phyloP scores from a whole-genome alignment of 2,113 vertebrate genomes.

The Sinosuthora webbiana region DNA sequence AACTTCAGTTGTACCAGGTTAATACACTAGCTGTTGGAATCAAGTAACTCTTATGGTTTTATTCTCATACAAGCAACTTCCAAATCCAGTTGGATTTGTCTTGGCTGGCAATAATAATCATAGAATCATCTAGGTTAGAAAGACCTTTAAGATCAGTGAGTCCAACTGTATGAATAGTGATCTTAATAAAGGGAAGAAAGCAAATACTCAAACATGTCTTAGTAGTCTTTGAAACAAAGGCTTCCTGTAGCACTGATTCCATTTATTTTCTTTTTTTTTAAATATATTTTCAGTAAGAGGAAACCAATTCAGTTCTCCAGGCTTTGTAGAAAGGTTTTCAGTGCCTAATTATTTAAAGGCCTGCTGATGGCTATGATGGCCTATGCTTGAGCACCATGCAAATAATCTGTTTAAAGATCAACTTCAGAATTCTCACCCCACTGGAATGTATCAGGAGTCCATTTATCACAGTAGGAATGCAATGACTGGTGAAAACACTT shows the following conservation, averaged over 20 bases:
- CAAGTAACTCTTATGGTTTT: neutral
- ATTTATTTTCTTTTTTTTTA: fast-evolving
- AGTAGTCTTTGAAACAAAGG: neutral
- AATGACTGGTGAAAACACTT: neutral
- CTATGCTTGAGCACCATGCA: neutral
- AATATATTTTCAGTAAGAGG: neutral
- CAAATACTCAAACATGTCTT: neutral
- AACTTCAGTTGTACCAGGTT: neutral
- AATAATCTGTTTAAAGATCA: slow-evolving; percentile 37
- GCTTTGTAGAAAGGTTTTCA: neutral
- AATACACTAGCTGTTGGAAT: neutral
- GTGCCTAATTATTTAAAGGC: neutral
- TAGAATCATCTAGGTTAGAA: neutral
- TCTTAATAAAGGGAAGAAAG: neutral
- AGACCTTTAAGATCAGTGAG: neutral
- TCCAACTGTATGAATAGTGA: neutral
- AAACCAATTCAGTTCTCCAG: neutral
- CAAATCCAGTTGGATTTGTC: neutral
- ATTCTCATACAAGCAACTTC: neutral
- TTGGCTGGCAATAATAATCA: neutral
- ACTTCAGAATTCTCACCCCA: neutral
- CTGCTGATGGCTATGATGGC: neutral
- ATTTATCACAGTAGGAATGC: slow-evolving; percentile 1
- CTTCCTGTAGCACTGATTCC: neutral
- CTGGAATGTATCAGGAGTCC: slow-evolving; percentile 12